phyloP scores from a whole-genome alignment of 2,888 invertebrate species.

The Nebria salina region DNA sequence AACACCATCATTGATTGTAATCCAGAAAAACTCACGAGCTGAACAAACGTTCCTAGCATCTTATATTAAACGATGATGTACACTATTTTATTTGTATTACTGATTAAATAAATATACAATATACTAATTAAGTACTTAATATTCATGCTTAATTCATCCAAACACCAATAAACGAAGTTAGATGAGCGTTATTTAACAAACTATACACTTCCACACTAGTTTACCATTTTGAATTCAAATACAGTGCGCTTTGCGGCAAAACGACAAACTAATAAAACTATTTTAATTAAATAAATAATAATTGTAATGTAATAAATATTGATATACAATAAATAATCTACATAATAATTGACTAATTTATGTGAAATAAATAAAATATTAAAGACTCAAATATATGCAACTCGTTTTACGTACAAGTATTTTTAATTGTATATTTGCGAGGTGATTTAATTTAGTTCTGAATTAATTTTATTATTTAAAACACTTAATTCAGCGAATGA shows the following conservation, averaged over 20 bases:
- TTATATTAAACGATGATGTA: neutral
- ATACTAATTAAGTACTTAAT: neutral
- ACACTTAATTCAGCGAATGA: neutral
- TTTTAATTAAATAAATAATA: too few species aligned
- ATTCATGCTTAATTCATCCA: neutral
- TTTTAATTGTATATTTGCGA: neutral
- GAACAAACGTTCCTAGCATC: neutral
- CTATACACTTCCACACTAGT: neutral
- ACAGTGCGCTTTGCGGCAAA: neutral
- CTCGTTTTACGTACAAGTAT: neutral
- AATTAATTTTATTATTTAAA: neutral
- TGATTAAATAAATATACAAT: neutral
- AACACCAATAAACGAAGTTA: neutral
- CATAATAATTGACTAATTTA: neutral
- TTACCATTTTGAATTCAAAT: neutral
- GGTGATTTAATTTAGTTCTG: neutral
- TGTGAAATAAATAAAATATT: neutral
- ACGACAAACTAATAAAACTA: neutral
- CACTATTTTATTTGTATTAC: neutral
- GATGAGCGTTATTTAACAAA: neutral
- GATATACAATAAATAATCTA: neutral
- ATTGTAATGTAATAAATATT: too few species aligned
- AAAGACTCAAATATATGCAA: neutral
- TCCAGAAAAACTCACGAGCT: neutral
- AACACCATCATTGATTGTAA: neutral